Conservation (phyloP, 2,113 vertebrate species). For the Gavialis gangeticus region DNA sequence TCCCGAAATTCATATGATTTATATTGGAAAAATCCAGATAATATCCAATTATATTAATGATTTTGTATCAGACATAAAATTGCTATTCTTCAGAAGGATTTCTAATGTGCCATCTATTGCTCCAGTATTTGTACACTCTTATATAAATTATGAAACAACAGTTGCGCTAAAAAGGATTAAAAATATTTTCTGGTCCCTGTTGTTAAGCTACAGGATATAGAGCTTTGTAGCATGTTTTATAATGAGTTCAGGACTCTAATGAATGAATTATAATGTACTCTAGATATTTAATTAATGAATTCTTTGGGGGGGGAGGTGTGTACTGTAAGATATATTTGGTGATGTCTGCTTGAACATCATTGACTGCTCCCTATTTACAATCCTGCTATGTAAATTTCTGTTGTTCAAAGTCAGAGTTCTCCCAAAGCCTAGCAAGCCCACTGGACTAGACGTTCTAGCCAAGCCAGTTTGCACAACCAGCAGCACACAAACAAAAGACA, state of each 20-base stretch:
- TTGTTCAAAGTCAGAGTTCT: too few species aligned
- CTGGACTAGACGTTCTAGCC: too few species aligned
- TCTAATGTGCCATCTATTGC: neutral
- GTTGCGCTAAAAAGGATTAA: neutral
- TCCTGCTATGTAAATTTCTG: too few species aligned
- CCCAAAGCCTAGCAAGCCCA: too few species aligned
- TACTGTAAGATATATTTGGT: too few species aligned
- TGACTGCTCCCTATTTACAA: too few species aligned
- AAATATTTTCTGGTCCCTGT: neutral
- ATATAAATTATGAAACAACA: rapidly evolving
- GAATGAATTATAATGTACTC: neutral
- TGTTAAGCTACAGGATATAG: neutral
- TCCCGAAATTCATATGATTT: neutral
- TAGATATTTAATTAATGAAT: too few species aligned
- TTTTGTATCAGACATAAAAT: neutral
- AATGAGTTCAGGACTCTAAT: neutral
- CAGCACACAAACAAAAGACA: too few species aligned
- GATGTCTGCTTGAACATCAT: too few species aligned
- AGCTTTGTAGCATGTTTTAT: too few species aligned
- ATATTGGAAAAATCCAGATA: neutral
- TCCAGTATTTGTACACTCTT: neutral
- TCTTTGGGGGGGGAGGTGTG: too few species aligned
- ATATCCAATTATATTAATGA: neutral
- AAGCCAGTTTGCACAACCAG: too few species aligned
- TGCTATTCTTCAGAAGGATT: neutral